phyloP scores from a whole-genome alignment of 2,113 vertebrate genomes.

The Tachycineta bicolor region DNA sequence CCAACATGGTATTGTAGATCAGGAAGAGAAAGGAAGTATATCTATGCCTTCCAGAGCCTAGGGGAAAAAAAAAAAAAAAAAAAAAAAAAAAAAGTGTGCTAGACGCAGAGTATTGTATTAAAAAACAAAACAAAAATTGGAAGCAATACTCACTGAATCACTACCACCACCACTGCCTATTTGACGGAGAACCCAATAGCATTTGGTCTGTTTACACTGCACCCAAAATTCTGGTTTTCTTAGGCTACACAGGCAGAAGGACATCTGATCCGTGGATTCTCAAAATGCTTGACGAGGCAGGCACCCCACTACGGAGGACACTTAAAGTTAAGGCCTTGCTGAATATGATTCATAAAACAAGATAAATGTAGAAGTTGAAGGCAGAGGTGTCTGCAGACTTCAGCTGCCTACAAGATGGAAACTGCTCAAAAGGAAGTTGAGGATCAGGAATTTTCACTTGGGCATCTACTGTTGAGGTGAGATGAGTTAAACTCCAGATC shows the following conservation, averaged over 20 bases:
- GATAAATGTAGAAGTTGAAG: not conserved
- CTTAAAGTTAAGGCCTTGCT: not conserved
- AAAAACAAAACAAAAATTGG: not conserved
- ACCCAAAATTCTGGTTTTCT: not conserved
- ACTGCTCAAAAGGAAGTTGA: not conserved
- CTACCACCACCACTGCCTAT: not conserved
- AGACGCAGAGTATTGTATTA: not conserved
- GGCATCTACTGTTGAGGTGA: not conserved
- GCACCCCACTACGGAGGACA: not conserved
- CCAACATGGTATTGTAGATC: not conserved
- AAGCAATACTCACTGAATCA: not conserved
- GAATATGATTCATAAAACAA: not conserved
- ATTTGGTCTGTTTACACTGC: not conserved
- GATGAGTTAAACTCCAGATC: not conserved
- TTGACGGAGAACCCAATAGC: not conserved
- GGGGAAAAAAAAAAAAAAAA: too few species aligned
- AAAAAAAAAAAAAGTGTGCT: not conserved
- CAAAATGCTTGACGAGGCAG: not conserved
- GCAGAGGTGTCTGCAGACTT: not conserved
- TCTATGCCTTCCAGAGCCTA: not conserved
- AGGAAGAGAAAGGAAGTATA: not conserved
- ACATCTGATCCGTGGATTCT: not conserved
- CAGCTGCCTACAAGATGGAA: not conserved
- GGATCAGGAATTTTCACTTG: not conserved
- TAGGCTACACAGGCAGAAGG: not conserved